phyloP scores from a whole-genome alignment of 2,797 vertebrate species.

The Malurus splendens region DNA sequence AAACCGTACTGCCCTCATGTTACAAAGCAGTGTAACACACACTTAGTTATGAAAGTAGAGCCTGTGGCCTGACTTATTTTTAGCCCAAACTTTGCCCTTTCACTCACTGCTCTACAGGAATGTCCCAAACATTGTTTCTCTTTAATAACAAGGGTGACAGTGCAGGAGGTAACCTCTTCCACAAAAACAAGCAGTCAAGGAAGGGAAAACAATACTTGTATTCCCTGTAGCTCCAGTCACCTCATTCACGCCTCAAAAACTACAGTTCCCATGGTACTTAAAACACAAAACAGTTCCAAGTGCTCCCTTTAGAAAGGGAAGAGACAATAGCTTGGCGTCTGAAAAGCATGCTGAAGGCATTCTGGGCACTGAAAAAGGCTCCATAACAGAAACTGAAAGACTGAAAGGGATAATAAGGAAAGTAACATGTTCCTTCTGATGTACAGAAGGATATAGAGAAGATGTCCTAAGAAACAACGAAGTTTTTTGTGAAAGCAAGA shows the following conservation, averaged over 20 bases:
- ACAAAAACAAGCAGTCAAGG: not conserved
- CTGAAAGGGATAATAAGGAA: not conserved
- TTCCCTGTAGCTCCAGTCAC: not conserved
- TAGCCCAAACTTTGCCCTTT: conserved; percentile 37
- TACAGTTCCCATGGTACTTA: not conserved
- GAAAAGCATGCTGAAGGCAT: not conserved
- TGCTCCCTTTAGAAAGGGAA: not conserved
- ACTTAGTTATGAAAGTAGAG: not conserved
- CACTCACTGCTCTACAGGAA: not conserved
- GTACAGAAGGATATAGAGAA: not conserved
- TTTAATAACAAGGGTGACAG: not conserved
- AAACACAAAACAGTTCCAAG: not conserved
- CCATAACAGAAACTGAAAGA: not conserved
- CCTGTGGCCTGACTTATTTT: conserved; percentile 4
- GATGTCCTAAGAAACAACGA: not conserved
- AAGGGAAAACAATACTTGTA: not conserved
- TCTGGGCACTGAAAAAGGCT: not conserved
- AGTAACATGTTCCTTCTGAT: not conserved
- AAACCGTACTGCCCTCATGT: not conserved
- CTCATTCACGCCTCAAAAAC: not conserved
- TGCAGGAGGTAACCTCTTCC: not conserved
- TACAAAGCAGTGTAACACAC: conserved; percentile 15
- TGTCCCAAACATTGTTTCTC: not conserved
- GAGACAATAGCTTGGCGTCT: not conserved
- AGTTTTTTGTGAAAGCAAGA: not conserved